Conservation (phyloP, 2,888 invertebrate genomes). For the Diplolepis rosae region DNA sequence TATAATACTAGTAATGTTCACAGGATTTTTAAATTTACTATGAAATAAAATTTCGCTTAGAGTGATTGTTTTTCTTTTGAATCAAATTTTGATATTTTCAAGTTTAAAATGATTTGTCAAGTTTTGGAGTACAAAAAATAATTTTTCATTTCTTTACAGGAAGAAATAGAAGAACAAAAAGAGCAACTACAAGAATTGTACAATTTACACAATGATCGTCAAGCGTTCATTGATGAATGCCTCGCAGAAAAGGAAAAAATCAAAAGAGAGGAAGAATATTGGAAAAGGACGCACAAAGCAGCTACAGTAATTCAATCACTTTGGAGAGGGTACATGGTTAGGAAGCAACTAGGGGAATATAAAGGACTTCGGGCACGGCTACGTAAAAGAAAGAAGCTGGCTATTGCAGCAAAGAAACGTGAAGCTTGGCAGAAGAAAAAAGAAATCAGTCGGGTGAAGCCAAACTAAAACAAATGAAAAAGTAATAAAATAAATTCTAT, state of each 20-base stretch:
- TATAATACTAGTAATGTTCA: no score
- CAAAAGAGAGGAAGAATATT: conserved; percentile 49
- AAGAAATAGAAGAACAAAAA: conserved; percentile 55
- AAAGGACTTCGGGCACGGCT: conserved; percentile 47
- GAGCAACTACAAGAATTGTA: conserved; percentile 50
- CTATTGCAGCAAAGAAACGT: conserved; percentile 38
- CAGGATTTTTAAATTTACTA: no score
- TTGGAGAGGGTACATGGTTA: conserved; percentile 66
- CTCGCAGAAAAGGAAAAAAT: conserved; percentile 45
- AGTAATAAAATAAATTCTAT: conserved; percentile 25
- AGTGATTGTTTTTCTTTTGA: no score
- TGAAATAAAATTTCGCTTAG: no score
- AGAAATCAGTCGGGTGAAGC: conserved; percentile 30
- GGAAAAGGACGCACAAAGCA: conserved; percentile 49
- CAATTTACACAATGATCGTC: conserved; percentile 47
- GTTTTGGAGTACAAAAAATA: no score
- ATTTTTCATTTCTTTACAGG: conserved; percentile 43
- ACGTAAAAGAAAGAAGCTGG: conserved; percentile 44
- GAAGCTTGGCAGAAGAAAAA: conserved; percentile 34
- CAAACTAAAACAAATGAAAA: conserved; percentile 34
- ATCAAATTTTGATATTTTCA: no score
- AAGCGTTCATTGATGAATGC: conserved; percentile 55
- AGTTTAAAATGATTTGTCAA: no score
- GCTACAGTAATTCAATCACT: conserved; percentile 61
- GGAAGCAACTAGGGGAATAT: conserved; percentile 58